phyloP scores from a whole-genome alignment of 2,888 invertebrate species.

The Steinernema scapterisci region DNA sequence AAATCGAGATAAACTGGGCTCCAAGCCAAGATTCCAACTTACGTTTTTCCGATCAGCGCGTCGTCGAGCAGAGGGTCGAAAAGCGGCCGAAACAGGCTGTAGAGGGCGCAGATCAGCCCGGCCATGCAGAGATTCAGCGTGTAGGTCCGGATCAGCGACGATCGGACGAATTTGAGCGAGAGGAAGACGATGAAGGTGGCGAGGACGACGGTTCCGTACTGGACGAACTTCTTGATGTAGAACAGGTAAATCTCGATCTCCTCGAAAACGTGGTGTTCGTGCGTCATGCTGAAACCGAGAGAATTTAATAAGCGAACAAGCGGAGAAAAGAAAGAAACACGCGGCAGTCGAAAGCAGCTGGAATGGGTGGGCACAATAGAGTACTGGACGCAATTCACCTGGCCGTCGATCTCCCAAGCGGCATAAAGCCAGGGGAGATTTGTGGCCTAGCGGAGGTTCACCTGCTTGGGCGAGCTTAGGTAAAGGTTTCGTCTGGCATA shows the following conservation, averaged over 20 bases:
- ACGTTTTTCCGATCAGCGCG: background rate
- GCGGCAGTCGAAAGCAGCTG: too few relatives aligned
- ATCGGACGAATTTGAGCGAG: background rate
- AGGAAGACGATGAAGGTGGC: slow-evolving; percentile 7
- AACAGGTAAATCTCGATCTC: background rate
- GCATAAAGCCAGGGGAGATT: too few relatives aligned
- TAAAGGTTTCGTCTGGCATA: too few relatives aligned
- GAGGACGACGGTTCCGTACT: background rate
- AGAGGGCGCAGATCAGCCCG: background rate
- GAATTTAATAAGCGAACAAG: too few relatives aligned
- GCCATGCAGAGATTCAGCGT: slow-evolving; percentile 15
- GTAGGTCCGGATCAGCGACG: slow-evolving; percentile 4
- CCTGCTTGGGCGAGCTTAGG: too few relatives aligned
- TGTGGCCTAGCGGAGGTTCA: too few relatives aligned
- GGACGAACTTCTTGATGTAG: background rate
- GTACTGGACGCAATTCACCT: too few relatives aligned
- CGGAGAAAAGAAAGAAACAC: too few relatives aligned
- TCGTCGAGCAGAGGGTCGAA: slow-evolving; percentile 14
- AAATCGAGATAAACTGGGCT: background rate
- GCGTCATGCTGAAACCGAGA: background rate
- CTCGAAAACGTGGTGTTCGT: slow-evolving; percentile 22
- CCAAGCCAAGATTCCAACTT: too few relatives aligned
- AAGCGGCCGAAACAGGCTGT: background rate
- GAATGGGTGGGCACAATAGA: too few relatives aligned
- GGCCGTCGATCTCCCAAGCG: too few relatives aligned